Evolutionary conservation across 2,113 vertebrate genomes (phyloP).

Genomic region (Upupa epops): DNA sequence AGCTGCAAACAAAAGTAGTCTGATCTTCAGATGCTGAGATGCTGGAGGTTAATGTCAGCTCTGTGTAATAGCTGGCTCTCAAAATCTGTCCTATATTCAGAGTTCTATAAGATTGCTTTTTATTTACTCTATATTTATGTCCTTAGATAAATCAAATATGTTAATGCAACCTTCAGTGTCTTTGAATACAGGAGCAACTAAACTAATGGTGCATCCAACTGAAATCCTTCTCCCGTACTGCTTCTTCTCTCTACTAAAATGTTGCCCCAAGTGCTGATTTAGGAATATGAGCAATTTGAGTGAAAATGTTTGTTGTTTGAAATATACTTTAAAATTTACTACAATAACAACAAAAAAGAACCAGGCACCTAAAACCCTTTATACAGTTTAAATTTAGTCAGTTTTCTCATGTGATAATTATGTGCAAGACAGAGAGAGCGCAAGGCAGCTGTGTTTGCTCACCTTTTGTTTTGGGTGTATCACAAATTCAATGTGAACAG

Average conservation of each 20-base stretch:
- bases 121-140: neutral
- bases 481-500: neutral
- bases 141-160: neutral
- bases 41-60: neutral
- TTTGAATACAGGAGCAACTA: neutral
- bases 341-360: neutral
- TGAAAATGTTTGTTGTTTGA: neutral
- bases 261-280: neutral
- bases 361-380: neutral
- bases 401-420: neutral
- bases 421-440: neutral
- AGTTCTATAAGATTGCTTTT: neutral
- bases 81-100: neutral
- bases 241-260: neutral
- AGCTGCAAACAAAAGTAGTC: neutral
- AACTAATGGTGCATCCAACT: neutral
- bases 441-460: neutral
- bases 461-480: neutral
- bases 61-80: neutral
- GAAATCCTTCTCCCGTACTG: neutral
- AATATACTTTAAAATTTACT: neutral
- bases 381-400: neutral
- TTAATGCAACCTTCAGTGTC: neutral
- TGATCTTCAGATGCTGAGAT: neutral
- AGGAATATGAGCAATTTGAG: neutral